Conservation (phyloP, 1,140 invertebrate genomes). For the Drosophila seguyi region DNA sequence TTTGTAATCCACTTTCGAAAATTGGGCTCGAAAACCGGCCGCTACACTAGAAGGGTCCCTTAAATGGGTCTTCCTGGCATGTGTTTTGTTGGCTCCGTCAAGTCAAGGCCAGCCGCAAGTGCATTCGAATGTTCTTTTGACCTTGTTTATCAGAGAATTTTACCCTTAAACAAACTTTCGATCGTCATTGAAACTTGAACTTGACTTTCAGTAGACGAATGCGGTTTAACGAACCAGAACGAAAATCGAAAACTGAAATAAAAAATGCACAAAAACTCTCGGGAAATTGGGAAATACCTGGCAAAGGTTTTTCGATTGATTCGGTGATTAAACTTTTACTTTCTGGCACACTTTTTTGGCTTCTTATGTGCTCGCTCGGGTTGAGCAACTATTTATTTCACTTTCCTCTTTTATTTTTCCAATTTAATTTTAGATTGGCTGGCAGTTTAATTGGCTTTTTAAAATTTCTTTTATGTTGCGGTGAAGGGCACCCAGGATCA, state of each 20-base stretch:
- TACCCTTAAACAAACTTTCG: slow-evolving; percentile 58
- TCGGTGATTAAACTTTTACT: slow-evolving; percentile 70
- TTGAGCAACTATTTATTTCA: slow-evolving; percentile 33
- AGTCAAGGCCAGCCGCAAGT: slow-evolving; percentile 53
- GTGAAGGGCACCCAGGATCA: slow-evolving; percentile 19
- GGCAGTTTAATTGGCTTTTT: background rate
- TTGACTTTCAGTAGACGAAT: slow-evolving; percentile 57
- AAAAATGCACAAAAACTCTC: slow-evolving; percentile 22
- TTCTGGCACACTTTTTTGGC: slow-evolving; percentile 70
- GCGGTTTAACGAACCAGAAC: slow-evolving; percentile 27
- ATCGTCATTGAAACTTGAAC: slow-evolving; percentile 67
- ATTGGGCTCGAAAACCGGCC: too few species aligned
- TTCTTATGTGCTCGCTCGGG: slow-evolving; percentile 4
- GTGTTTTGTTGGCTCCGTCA: slow-evolving; percentile 6
- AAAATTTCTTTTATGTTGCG: slow-evolving; percentile 50
- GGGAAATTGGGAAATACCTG: slow-evolving; percentile 72
- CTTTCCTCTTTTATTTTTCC: slow-evolving; percentile 31
- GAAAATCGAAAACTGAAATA: slow-evolving; percentile 3
- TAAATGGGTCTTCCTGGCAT: slow-evolving; percentile 18
- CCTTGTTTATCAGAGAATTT: slow-evolving; percentile 62
- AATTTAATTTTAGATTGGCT: slow-evolving; percentile 21
- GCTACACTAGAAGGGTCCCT: too few species aligned
- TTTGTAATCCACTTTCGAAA: too few species aligned
- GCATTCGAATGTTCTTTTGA: slow-evolving; percentile 52
- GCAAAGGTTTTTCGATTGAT: slow-evolving; percentile 59